These are phyloP conservation scores for Tragelaphus strepsiceros DNA, from an alignment of 2,113 vertebrate genomes.

Conservation along the genomic window DNA sequence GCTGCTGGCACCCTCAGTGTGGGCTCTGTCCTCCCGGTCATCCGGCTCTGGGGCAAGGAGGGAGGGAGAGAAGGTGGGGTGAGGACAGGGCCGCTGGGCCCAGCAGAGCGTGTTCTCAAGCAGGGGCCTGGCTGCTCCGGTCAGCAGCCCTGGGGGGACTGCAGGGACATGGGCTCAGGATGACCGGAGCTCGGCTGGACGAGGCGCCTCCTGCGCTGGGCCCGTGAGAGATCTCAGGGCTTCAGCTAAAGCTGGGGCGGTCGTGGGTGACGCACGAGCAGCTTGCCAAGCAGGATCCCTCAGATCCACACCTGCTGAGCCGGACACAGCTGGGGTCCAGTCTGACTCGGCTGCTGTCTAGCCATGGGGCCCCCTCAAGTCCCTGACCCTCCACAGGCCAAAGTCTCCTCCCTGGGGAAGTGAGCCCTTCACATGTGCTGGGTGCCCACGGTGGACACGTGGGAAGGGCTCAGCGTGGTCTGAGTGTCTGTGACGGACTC, in stretches of 20 bases:
- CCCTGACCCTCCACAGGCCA: background rate
- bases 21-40: background rate
- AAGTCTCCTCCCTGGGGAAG: background rate
- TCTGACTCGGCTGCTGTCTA: background rate
- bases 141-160: background rate
- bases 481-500: fast-evolving
- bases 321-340: background rate
- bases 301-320: background rate
- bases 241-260: background rate
- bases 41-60: background rate
- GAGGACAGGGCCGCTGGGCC: background rate
- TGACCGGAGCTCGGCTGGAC: background rate
- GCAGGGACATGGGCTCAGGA: background rate
- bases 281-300: background rate
- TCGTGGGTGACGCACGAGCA: background rate
- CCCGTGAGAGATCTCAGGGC: background rate
- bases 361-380: background rate
- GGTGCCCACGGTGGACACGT: background rate
- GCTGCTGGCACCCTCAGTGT: background rate
- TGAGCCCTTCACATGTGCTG: background rate
- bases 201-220: background rate
- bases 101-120: background rate
- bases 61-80: background rate
- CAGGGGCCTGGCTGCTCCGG: background rate
- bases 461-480: background rate